Evolutionary conservation across 2,888 invertebrate species (phyloP).

Genomic region (Synanthedon formicaeformis): DNA sequence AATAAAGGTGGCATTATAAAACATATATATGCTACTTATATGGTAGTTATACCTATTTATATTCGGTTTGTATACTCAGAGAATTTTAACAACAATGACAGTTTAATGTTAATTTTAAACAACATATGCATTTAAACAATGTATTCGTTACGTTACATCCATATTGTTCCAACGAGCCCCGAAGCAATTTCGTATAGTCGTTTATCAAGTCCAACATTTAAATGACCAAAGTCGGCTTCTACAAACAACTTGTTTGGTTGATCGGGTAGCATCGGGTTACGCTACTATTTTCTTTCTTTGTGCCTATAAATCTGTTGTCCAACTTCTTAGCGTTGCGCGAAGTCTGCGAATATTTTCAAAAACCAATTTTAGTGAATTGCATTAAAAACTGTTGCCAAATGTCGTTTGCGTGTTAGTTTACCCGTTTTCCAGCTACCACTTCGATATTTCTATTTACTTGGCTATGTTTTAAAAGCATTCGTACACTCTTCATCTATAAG

Average conservation of each 20-base stretch:
- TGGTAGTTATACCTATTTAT: too few relatives aligned
- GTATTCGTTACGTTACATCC: constrained; percentile 1
- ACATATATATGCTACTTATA: too few relatives aligned
- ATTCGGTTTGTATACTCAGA: too few relatives aligned
- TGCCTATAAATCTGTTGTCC: constrained; percentile 61
- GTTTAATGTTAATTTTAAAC: neutral
- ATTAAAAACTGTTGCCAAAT: constrained; percentile 62
- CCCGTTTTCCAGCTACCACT: constrained; percentile 14
- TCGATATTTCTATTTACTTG: neutral
- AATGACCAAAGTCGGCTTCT: constrained; percentile 56
- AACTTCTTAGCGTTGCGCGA: constrained; percentile 57
- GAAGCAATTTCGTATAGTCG: constrained; percentile 43
- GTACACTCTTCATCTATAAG: neutral
- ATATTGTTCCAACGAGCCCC: constrained; percentile 6
- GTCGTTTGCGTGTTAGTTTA: constrained; percentile 31
- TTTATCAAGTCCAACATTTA: constrained; percentile 62
- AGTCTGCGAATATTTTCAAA: constrained; percentile 44
- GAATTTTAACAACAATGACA: too few relatives aligned
- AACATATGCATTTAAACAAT: neutral
- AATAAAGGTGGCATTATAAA: too few relatives aligned
- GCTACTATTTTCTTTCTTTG: constrained; percentile 46
- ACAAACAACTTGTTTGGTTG: constrained; percentile 55
- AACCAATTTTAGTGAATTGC: constrained; percentile 62
- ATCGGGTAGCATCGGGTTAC: constrained; percentile 33
- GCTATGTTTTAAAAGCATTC: constrained; percentile 2